Base-by-base conservation (phyloP, 2,888 invertebrate genomes). In the Pheosia tremula region DNA sequence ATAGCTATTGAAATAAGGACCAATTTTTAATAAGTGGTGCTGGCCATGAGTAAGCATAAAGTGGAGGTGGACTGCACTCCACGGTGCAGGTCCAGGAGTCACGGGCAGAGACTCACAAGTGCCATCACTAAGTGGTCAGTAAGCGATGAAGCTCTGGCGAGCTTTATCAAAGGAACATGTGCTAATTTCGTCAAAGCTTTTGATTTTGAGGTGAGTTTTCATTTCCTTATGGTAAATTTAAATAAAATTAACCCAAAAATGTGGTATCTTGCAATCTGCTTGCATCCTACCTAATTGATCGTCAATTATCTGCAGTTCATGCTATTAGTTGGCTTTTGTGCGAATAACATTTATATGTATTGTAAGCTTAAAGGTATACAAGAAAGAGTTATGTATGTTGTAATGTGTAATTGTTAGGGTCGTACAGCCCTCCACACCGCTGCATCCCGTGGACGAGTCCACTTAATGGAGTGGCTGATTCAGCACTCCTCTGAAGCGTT, bases 391-490 rank as follows among this genome's bases (percentile, higher is more conserved):
- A 50, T 49, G 49, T 13, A n/a, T 3, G 13, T 4, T 9, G 3
- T 49, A 24, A n/a, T 49, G 10, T 49, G 5, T 37, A 54, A 39
- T 41, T 13, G 24, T 24, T 41, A 95, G 89, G 98, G 98, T 8
- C 95, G 97, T n/a, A 96, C 96, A 38, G 95, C 96, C 0, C 91
- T 98, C 11, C 98, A 98, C 82, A 93, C 97, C 85, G 95, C 97
- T 0, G 96, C 97, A 0, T 96, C 97, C 0, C 96, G 96, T 72
- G 97, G 97, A 1, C 94, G 96, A 68, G 90, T 94, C 49, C 89
- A 94, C 47, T 90, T 98, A 24, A 94, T 97, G 71, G 95, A 96
- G 76, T 98, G 97, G 97, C 89, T 98, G 0, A 79, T 97, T 1
- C 94, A 95, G 57, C 95, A 95, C 72, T 91, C 91, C 0, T 80